Evolutionary conservation across 2,888 invertebrate genomes (phyloP).

Genomic region (Calameuta filiformis): DNA sequence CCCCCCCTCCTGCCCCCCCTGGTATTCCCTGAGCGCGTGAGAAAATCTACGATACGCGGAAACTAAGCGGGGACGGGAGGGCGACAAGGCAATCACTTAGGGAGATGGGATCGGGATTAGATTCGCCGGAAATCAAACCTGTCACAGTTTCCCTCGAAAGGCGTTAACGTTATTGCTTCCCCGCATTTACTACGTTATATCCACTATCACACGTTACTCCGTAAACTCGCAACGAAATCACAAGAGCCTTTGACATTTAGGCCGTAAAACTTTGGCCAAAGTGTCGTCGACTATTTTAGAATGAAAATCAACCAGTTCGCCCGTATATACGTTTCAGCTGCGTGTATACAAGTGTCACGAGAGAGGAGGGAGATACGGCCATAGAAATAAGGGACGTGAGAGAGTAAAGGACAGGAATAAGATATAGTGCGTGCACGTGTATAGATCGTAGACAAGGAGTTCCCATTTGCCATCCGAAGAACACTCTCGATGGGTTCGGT

Average conservation of each 20-base stretch:
- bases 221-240: neutral
- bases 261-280: neutral
- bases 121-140: constrained; percentile 2
- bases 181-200: neutral
- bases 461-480: neutral
- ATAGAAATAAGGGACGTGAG: neutral
- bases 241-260: neutral
- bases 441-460: neutral
- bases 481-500: neutral
- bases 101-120: neutral
- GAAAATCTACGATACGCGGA: neutral
- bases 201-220: neutral
- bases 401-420: neutral
- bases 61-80: neutral
- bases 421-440: neutral
- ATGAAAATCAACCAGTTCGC: neutral
- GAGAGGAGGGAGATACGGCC: neutral
- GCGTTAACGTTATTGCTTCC: neutral
- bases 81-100: neutral
- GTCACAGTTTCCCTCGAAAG: neutral
- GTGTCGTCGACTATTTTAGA: neutral
- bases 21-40: neutral
- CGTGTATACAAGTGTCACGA: neutral
- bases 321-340: neutral
- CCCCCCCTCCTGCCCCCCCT: too few species aligned